Base-by-base conservation (phyloP, 2,797 vertebrate genomes). In the Geotrypetes seraphini region DNA sequence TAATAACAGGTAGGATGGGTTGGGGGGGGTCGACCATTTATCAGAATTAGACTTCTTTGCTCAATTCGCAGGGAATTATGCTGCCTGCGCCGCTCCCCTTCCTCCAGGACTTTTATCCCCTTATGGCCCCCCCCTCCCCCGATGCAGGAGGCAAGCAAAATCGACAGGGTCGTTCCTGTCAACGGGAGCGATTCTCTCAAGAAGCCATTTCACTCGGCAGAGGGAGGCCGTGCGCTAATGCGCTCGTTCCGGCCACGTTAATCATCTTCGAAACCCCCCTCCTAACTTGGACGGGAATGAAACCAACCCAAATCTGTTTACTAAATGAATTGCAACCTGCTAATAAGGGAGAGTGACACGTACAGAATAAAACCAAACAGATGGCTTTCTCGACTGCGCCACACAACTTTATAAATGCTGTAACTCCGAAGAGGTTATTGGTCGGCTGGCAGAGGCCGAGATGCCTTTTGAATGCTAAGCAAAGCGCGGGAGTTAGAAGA, bases 101-200 rank as follows among this genome's bases (percentile, higher is more conserved):
- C 77, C 66, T 75, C 68, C 60, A 61, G 76, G 65, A 60, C 63
- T 62, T 67, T 60, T 52, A 78, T 76, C 83, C 84, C 86, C 87
- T 78, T 66, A 83, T 1, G 79, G 70, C 39, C 36, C 70, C 86
- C 78, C 71, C 39, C 36, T 70, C 86, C 78, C 71, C 78, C 91
- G 91, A 95, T 90, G 86, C 90, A 88, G 86, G 91, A 90, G 84
- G 85, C 85, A 89, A 91, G 91, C 85, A 88, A 91, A 94, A 93
- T 87, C 90, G 87, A 89, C 86, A 83, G 85, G 85, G 91, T 92
- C 88, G 84, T 92, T 85, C 90, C 84, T 84, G 89, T 89, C 87
- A 87, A 85, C 87, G 88, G 86, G 87, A 84, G 84, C 55, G 62
- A 78, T 69, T 83, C 90, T 90, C 88, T 40, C 29, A 86, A 89